A percentile compares a stretch with the other conserved stretches of the same genome.
Evolutionary conservation across 2,888 invertebrate genomes (phyloP).

Genomic region (Phania funesta): DNA sequence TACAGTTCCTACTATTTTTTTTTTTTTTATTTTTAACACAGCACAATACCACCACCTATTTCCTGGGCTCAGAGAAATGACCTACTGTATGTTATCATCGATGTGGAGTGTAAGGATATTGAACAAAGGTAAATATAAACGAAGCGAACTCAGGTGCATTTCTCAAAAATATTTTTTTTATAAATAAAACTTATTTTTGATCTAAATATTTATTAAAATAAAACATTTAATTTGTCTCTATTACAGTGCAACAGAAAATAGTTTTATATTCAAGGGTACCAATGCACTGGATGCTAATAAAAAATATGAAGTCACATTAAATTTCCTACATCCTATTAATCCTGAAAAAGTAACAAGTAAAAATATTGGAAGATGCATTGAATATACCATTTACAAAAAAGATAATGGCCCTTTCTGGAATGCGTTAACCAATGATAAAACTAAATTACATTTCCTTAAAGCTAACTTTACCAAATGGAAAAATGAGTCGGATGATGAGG

Average conservation of each 20-base stretch:
- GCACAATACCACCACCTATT: slow-evolving; percentile 87
- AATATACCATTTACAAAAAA: slow-evolving; percentile 87
- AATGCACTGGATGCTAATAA: slow-evolving; percentile 90
- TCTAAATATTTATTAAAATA: no score
- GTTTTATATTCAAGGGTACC: slow-evolving; percentile 90
- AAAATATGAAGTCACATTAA: slow-evolving; percentile 92
- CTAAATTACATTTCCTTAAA: slow-evolving; percentile 97
- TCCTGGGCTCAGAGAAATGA: slow-evolving; percentile 96
- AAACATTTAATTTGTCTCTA: no score
- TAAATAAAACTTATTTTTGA: background rate
- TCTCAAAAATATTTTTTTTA: background rate
- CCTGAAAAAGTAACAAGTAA: slow-evolving; percentile 88
- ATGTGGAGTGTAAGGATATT: slow-evolving; percentile 93
- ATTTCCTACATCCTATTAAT: slow-evolving; percentile 90
- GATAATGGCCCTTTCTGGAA: slow-evolving; percentile 92
- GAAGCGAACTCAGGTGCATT: background rate
- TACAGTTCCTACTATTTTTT: background rate
- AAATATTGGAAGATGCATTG: slow-evolving; percentile 88
- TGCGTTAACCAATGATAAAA: slow-evolving; percentile 90
- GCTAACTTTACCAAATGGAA: slow-evolving; percentile 99
- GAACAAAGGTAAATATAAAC: slow-evolving; percentile 85
- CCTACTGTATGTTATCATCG: slow-evolving; percentile 92
- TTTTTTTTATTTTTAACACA: slow-evolving; percentile 61
- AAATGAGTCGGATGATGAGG: slow-evolving; percentile 96
- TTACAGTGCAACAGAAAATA: slow-evolving; percentile 85